These are phyloP conservation scores for Catocala sponsa DNA, from an alignment of 2,888 invertebrate genomes.

Conservation along the genomic window DNA sequence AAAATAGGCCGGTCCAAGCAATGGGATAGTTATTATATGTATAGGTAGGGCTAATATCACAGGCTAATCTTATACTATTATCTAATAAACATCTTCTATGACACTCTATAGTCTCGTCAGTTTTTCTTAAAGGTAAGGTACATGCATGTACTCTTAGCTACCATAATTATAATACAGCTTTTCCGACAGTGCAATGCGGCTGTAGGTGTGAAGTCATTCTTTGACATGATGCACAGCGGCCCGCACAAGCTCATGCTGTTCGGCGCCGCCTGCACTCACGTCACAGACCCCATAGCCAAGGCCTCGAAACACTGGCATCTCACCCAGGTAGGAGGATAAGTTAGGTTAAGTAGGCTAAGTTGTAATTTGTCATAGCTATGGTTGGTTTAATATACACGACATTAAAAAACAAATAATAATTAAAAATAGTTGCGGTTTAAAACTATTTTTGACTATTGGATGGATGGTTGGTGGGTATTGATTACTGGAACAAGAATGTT, in stretches of 20 bases:
- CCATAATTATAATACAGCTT: too few relatives aligned
- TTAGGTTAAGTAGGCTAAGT: slow-evolving; percentile 1
- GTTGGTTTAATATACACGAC: too few relatives aligned
- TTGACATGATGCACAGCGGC: slow-evolving; percentile 98
- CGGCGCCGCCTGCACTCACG: slow-evolving; percentile 98
- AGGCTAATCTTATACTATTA: too few relatives aligned
- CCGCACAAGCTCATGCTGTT: slow-evolving; percentile 98
- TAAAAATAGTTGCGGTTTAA: slow-evolving; percentile 19
- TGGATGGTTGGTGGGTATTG: slow-evolving; percentile 10
- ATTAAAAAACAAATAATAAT: slow-evolving; percentile 7
- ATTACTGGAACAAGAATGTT: too few relatives aligned
- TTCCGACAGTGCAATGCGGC: slow-evolving; percentile 95
- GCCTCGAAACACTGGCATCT: slow-evolving; percentile 99
- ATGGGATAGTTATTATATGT: too few relatives aligned
- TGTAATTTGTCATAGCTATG: neutral
- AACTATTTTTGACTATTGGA: slow-evolving; percentile 15
- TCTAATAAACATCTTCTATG: too few relatives aligned
- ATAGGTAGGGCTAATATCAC: too few relatives aligned
- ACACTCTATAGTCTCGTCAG: too few relatives aligned
- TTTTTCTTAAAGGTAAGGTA: too few relatives aligned
- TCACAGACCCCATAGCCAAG: slow-evolving; percentile 98
- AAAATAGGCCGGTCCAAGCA: too few relatives aligned
- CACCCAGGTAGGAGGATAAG: slow-evolving; percentile 91
- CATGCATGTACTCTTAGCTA: too few relatives aligned
- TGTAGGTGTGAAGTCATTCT: slow-evolving; percentile 97